A percentile compares a stretch with the other conserved stretches of the same genome.
Conservation (phyloP, 2,113 vertebrate species). For the Gallinago media region DNA sequence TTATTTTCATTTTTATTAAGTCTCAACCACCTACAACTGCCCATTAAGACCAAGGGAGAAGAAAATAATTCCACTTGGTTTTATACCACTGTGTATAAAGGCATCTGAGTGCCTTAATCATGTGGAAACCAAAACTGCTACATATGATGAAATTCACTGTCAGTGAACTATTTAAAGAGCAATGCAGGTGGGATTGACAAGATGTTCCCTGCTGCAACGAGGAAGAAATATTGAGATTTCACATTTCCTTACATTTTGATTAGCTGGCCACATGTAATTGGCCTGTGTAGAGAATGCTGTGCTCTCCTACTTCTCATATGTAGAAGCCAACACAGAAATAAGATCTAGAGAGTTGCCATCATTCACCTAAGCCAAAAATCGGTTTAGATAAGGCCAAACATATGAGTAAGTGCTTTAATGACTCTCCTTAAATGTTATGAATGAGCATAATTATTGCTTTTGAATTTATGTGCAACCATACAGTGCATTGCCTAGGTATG, state of each 20-base stretch:
- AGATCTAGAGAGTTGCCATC: background rate
- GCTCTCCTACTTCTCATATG: background rate
- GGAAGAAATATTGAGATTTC: background rate
- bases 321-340: background rate
- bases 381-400: background rate
- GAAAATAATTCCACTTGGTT: background rate
- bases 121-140: background rate
- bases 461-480: background rate
- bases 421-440: background rate
- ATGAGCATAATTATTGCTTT: background rate
- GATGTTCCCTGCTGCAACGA: background rate
- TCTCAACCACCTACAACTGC: background rate
- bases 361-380: background rate
- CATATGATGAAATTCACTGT: background rate
- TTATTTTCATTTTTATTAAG: background rate
- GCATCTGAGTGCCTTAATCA: background rate
- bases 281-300: background rate
- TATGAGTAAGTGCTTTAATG: background rate
- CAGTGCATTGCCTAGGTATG: background rate
- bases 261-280: background rate
- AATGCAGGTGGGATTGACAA: background rate
- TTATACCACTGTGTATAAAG: background rate
- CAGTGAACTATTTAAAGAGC: background rate
- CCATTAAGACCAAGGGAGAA: background rate
- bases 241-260: slow-evolving; percentile 2